phyloP scores from a whole-genome alignment of 2,888 invertebrate species.

The Dusona sp. region DNA sequence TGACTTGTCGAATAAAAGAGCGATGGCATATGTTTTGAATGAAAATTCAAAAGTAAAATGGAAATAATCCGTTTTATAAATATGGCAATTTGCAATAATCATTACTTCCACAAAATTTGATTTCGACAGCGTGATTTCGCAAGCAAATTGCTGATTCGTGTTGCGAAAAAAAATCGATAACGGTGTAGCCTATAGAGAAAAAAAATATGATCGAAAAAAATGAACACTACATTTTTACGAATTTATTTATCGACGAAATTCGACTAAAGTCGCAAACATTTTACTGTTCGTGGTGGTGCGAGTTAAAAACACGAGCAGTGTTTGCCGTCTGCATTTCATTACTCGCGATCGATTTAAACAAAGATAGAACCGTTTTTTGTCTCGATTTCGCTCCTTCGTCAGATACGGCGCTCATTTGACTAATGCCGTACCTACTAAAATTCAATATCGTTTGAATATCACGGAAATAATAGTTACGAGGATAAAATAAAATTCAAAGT shows the following conservation, averaged over 20 bases:
- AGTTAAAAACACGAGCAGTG: neutral
- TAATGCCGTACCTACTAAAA: conserved; percentile 8
- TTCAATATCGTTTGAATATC: conserved; percentile 12
- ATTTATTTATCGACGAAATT: neutral
- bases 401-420: conserved; percentile 10
- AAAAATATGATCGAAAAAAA: neutral
- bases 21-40: neutral
- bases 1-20: neutral
- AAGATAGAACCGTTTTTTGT: conserved; percentile 12
- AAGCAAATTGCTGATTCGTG: neutral
- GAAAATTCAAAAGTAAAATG: neutral
- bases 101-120: neutral
- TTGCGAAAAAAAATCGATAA: neutral
- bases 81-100: neutral
- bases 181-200: neutral
- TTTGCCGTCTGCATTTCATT: conserved; percentile 11
- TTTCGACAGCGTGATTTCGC: neutral
- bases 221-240: neutral
- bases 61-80: neutral
- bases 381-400: neutral
- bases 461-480: neutral
- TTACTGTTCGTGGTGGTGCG: neutral
- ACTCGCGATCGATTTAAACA: conserved; percentile 21
- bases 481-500: neutral
- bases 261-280: neutral